These are phyloP conservation scores for Cirrhinus mrigala DNA, from an alignment of 2,797 vertebrate species.

Conservation along the genomic window DNA sequence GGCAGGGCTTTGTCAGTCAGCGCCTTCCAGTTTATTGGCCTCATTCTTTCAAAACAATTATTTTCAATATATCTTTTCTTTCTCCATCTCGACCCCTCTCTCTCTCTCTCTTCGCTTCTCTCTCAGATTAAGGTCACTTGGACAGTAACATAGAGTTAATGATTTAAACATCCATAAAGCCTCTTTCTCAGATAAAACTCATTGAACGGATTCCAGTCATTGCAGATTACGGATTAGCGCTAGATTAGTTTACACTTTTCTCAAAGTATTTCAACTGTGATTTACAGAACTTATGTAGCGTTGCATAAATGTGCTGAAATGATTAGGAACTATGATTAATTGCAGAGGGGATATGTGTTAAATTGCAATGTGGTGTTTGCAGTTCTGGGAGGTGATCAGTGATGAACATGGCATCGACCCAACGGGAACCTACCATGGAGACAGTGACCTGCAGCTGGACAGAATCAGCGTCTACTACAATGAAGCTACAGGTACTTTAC, in stretches of 20 bases:
- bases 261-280: not conserved
- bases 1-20: slow-evolving; percentile 74
- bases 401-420: slow-evolving; percentile 87
- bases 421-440: slow-evolving; percentile 84
- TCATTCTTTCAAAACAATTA: slow-evolving; percentile 74
- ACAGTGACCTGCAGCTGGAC: slow-evolving; percentile 86
- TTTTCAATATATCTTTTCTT: slow-evolving; percentile 56
- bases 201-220: slow-evolving; percentile 9
- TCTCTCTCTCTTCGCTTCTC: not conserved
- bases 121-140: slow-evolving; percentile 66
- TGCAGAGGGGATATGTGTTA: not conserved
- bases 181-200: slow-evolving; percentile 12
- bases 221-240: not conserved
- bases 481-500: slow-evolving; percentile 79
- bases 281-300: not conserved
- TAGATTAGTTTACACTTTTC: not conserved
- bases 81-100: slow-evolving; percentile 11
- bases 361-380: slow-evolving; percentile 55
- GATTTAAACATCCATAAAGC: slow-evolving; percentile 29
- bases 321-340: not conserved
- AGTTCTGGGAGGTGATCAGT: slow-evolving; percentile 89
- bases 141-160: slow-evolving; percentile 6
- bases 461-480: slow-evolving; percentile 88
- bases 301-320: not conserved
- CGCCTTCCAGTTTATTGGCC: slow-evolving; percentile 69